phyloP scores from a whole-genome alignment of 2,888 invertebrate species.

The Listrodromus nycthemerus region DNA sequence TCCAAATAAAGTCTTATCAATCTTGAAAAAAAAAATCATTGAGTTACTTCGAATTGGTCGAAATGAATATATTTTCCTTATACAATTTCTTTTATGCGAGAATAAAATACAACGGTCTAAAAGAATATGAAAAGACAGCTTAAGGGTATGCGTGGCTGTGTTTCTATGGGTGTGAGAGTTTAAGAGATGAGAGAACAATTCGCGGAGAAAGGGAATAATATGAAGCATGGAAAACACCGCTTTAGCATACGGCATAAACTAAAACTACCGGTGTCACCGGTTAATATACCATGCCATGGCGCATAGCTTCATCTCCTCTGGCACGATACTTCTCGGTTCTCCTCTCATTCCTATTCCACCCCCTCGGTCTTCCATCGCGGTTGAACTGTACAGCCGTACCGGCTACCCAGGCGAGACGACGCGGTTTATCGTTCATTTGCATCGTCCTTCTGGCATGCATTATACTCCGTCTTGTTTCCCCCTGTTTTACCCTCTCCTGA shows the following conservation, averaged over 20 bases:
- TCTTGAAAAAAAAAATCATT: too few relatives aligned
- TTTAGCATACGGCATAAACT: constrained; percentile 79
- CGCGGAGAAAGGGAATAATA: constrained; percentile 31
- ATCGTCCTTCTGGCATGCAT: constrained; percentile 71
- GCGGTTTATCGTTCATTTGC: constrained; percentile 79
- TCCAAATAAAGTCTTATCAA: too few relatives aligned
- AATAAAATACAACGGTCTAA: not conserved
- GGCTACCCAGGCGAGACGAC: constrained; percentile 70
- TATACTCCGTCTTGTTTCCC: constrained; percentile 50
- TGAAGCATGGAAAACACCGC: constrained; percentile 67
- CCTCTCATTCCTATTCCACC: constrained; percentile 11
- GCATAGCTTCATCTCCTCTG: constrained; percentile 23
- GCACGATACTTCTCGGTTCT: constrained; percentile 14
- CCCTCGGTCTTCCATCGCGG: not conserved
- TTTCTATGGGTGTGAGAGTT: not conserved
- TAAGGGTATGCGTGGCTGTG: not conserved
- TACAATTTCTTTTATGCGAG: too few relatives aligned
- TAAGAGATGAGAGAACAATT: constrained; percentile 20
- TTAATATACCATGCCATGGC: constrained; percentile 73
- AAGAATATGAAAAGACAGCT: not conserved
- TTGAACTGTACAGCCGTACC: constrained; percentile 19
- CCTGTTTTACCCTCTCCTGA: constrained; percentile 38
- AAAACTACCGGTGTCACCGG: constrained; percentile 77
- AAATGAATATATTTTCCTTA: too few relatives aligned
- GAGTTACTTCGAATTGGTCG: too few relatives aligned